Conservation (phyloP, 2,888 invertebrate species). For the Eulithis testata region DNA sequence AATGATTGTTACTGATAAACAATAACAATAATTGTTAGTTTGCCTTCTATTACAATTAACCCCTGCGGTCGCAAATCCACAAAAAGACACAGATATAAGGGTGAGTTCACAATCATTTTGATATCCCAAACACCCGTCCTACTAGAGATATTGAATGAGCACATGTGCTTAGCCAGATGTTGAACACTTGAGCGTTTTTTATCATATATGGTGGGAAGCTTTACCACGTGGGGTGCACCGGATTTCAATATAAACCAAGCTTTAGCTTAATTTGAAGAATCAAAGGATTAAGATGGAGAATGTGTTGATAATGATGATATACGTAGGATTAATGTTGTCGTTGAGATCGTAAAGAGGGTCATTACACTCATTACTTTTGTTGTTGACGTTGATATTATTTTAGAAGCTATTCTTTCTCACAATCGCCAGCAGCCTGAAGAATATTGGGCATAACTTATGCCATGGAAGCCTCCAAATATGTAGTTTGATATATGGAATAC, state of each 20-base stretch:
- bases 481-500: too few species aligned
- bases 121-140: constrained; percentile 41
- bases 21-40: constrained; percentile 9
- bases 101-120: constrained; percentile 39
- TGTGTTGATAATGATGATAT: constrained; percentile 26
- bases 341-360: constrained; percentile 1
- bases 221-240: constrained; percentile 37
- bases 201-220: constrained; percentile 70
- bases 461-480: too few species aligned
- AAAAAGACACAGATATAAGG: constrained; percentile 41
- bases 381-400: background rate
- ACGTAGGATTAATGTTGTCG: constrained; percentile 24
- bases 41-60: constrained; percentile 3
- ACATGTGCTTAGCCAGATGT: constrained; percentile 70
- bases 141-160: constrained; percentile 48
- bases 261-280: constrained; percentile 34
- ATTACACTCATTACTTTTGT: background rate
- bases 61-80: constrained; percentile 13
- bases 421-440: too few species aligned
- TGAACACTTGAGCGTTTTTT: constrained; percentile 67
- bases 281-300: constrained; percentile 37
- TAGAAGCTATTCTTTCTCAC: background rate
- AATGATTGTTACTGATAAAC: constrained; percentile 5
- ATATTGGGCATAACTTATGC: too few species aligned
- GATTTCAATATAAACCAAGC: constrained; percentile 26